Percentiles rank a stretch among this genome's conserved stretches.
Evolutionary conservation across 2,797 vertebrate genomes (phyloP).

Genomic region (Halcyon chelicuti): DNA sequence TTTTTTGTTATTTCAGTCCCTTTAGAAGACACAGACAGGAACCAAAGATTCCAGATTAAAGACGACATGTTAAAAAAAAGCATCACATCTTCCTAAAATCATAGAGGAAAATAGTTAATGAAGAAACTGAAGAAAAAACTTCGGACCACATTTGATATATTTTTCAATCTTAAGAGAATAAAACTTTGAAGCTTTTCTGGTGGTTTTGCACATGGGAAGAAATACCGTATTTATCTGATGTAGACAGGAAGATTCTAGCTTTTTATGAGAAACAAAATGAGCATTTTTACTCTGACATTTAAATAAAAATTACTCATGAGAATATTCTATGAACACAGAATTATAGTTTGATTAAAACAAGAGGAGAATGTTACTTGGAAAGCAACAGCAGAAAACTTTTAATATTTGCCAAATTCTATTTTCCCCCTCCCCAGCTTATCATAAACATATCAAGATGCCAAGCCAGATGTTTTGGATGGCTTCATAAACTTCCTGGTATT

Average conservation of each 20-base stretch:
- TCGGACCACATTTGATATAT: background rate
- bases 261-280: background rate
- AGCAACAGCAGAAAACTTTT: background rate
- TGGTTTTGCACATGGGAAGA: background rate
- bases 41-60: background rate
- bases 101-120: background rate
- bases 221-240: background rate
- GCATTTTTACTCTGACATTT: background rate
- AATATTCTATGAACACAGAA: background rate
- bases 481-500: conserved; percentile 5
- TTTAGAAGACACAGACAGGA: background rate
- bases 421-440: background rate
- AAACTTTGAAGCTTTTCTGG: background rate
- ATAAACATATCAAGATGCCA: background rate
- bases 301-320: background rate
- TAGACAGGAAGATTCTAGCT: background rate
- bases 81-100: background rate
- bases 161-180: background rate
- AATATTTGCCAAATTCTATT: background rate
- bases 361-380: background rate
- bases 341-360: background rate
- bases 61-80: background rate
- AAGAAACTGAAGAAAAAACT: background rate
- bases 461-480: background rate
- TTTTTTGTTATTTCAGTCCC: background rate